Evolutionary conservation across 2,797 vertebrate species (phyloP), one percentile per base, ranked within the genome.

Genomic region (Periophthalmus magnuspinnatus): DNA sequence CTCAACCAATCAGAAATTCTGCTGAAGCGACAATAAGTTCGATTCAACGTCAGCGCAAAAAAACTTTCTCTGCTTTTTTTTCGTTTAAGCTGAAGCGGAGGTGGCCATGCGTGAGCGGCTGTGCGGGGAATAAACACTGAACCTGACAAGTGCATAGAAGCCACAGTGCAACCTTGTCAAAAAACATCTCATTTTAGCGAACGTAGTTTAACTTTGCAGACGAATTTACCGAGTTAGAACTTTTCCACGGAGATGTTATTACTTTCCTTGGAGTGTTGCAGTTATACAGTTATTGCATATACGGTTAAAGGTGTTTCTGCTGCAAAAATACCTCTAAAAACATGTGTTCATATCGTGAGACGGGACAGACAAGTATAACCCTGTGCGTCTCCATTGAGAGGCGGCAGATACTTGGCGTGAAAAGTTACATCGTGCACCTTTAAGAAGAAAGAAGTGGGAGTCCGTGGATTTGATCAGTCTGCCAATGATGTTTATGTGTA

Each of bases 21-120:
- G 71, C 76, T 73, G 67, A 75, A 76, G 74, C 69, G 67, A 71
- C 65, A 50, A 0, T 22, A 36, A 56, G 63, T 34, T 5, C 17
- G 3, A 11, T 48, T 64, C 65, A 54, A 55, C 21, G 68, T 72
- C 77, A 56, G 77, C 79, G 56, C 6, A 81, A 81, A 84, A 81
- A 81, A 84, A 72, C 17, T 57, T 70, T 70, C 21, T 17, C 1
- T 65, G 6, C 68, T 36, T 68, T 75, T 68, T 75, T 60, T 61
- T 52, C 71, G 6, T 69, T 59, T 52, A 68, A 71, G 60, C 21
- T 32, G 28, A 70, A 61, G 65, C 13, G 7, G 62, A 66, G 65
- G 79, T 64, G 45, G 55, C 41, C 67, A 66, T 36, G 63, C 68
- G 67, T 63, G 64, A 16, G 65, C 65, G 77, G 71, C 65, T 63